These are phyloP conservation scores for Triplophysa yarkandensis DNA, from an alignment of 2,797 vertebrate genomes.

Conservation along the genomic window DNA sequence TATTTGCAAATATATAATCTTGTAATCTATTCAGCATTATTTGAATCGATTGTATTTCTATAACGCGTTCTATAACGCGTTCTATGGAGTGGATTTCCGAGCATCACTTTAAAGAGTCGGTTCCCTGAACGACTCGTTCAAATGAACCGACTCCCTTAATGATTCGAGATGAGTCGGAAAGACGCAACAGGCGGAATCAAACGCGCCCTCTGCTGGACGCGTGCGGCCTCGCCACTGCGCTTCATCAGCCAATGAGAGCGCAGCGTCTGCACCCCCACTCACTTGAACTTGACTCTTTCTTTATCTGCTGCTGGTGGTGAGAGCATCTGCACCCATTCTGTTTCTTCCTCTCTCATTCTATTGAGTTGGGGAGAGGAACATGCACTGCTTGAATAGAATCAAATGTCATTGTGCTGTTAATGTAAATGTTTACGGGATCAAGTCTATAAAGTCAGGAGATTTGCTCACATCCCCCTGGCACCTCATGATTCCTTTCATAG, in stretches of 20 bases:
- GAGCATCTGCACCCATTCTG: background rate
- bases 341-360: background rate
- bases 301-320: background rate
- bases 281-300: background rate
- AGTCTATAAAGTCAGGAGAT: constrained; percentile 3
- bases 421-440: background rate
- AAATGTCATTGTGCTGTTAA: background rate
- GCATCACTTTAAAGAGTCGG: background rate
- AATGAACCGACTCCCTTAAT: background rate
- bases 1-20: no score
- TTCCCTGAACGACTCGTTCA: background rate
- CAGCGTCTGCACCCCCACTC: constrained; percentile 18
- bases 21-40: no score
- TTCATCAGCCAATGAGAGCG: constrained; percentile 29
- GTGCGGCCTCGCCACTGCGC: background rate
- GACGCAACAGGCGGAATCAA: constrained; percentile 25
- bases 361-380: background rate
- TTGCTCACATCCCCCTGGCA: background rate
- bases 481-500: background rate
- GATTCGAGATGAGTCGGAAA: constrained; percentile 52
- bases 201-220: constrained; percentile 70
- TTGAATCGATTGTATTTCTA: background rate
- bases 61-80: background rate
- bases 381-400: background rate
- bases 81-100: background rate